Base-by-base conservation (phyloP, 2,888 invertebrate species). In the Drosophila rellima region DNA sequence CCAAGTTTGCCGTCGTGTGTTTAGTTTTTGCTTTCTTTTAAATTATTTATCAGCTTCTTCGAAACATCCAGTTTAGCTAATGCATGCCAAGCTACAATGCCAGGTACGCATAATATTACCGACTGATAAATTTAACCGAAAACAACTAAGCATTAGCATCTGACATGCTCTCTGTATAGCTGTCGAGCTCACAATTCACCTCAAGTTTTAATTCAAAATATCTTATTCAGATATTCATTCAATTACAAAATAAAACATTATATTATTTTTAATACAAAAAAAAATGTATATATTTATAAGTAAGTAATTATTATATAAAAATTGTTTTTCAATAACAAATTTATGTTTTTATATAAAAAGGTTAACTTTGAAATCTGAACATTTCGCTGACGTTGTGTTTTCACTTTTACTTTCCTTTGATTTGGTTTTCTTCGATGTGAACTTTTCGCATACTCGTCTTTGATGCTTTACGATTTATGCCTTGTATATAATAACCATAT, bases 401-500 rank as follows among this genome's bases (percentile, higher is more conserved):
- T 13, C 26, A 7, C 18, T 11, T 54, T 37, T 17, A 61, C 61
- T 50, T 20, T n/a, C 29, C 23, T 51, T 42, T 52, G 44, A 39
- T 60, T 52, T 29, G 42, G 10, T 33, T 20, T n/a, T 20, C 23
- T 6, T n/a, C 40, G n/a, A 42, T 23, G 15, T 51, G 39, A 51
- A 33, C 23, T 33, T 18, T 35, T 31, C 35, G 31, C 35, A 60
- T 65, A 50, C 57, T 44, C 55, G 57, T 44, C 45, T 61, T 44
- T 59, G 57, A 48, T 45, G 57, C 57, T 78, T 78, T 76, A 83
- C 83, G 80, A 76, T 78, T 78, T 81, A 81, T 81, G 75, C 50
- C 52, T 42, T 70, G 62, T 70, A 70, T 70, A 70, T 62, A 56
- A 74, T 67, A 71, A 60, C 55, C 67, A 59, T 81, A 81, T 80